phyloP scores from a whole-genome alignment of 1,140 invertebrate species.

The Sesamia nonagrioides region DNA sequence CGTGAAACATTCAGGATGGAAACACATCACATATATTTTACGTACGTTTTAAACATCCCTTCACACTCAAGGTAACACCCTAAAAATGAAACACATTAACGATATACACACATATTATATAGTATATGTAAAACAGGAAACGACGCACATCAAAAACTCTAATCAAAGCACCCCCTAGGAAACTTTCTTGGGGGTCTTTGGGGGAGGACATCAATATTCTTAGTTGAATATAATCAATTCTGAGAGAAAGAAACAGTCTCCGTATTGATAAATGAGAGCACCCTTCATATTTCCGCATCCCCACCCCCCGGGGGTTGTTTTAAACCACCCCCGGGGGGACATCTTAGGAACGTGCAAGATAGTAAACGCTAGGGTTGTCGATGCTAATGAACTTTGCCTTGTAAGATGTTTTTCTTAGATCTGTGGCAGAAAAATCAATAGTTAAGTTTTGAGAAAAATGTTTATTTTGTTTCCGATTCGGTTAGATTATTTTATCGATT shows the following conservation, averaged over 20 bases:
- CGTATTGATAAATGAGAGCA: conserved; percentile 86
- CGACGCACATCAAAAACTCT: conserved; percentile 73
- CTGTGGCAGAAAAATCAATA: conserved; percentile 16
- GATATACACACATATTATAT: conserved; percentile 3
- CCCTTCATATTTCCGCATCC: conserved; percentile 85
- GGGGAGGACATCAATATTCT: conserved; percentile 76
- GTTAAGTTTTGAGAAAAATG: conserved; percentile 52
- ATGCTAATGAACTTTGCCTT: conserved; percentile 84
- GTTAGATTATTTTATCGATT: neutral
- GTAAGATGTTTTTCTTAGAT: conserved; percentile 65
- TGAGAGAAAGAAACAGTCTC: conserved; percentile 84
- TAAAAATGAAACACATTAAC: conserved; percentile 22
- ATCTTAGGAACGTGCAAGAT: conserved; percentile 85
- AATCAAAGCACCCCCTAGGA: conserved; percentile 70
- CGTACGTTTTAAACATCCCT: conserved; percentile 30
- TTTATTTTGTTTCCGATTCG: neutral
- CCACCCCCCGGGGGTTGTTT: conserved; percentile 58
- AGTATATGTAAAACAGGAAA: conserved; percentile 41
- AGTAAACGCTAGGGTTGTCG: conserved; percentile 80
- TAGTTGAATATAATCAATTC: conserved; percentile 86
- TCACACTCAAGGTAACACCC: neutral
- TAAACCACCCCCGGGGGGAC: conserved; percentile 62
- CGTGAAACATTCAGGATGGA: neutral
- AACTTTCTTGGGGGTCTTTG: conserved; percentile 60
- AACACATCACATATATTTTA: neutral